Conservation (phyloP, 2,888 invertebrate species). For the Ferrisia virgata region DNA sequence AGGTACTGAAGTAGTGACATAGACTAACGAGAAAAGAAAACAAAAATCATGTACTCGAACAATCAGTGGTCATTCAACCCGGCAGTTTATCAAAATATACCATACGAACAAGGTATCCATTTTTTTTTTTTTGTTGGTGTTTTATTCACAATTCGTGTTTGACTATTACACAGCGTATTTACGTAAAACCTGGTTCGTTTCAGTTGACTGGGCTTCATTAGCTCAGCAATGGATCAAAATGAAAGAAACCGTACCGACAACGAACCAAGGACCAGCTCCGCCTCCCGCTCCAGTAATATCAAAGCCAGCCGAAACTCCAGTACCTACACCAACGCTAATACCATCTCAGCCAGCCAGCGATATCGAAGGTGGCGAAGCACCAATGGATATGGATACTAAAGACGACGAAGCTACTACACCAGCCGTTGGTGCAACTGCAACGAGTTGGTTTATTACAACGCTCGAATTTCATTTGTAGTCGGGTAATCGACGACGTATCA, state of each 20-base stretch:
- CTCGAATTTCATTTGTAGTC: background rate
- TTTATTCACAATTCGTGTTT: background rate
- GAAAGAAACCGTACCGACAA: conserved; percentile 68
- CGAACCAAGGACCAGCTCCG: conserved; percentile 58
- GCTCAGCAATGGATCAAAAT: conserved; percentile 98
- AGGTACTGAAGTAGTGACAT: background rate
- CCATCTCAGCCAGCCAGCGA: conserved; percentile 48
- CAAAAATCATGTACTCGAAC: conserved; percentile 18
- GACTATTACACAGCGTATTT: background rate
- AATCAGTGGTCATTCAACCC: conserved; percentile 76
- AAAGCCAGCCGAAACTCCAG: conserved; percentile 13
- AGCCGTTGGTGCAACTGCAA: background rate
- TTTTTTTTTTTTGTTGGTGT: conserved; percentile 34
- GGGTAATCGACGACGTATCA: background rate
- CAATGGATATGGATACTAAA: conserved; percentile 76
- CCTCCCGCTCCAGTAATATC: conserved; percentile 46
- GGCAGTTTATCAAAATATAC: conserved; percentile 74
- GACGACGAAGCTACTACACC: conserved; percentile 22
- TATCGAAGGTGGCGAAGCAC: conserved; percentile 75
- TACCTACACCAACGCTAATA: background rate
- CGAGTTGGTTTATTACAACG: background rate
- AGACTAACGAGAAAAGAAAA: background rate
- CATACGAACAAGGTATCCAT: conserved; percentile 66
- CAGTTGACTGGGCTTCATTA: conserved; percentile 92
- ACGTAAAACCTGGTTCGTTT: conserved; percentile 43